Percentiles rank a stretch among this genome's conserved stretches.
These are phyloP conservation scores for Calephelis nemesis DNA, from an alignment of 1,140 invertebrate species.

Conservation along the genomic window DNA sequence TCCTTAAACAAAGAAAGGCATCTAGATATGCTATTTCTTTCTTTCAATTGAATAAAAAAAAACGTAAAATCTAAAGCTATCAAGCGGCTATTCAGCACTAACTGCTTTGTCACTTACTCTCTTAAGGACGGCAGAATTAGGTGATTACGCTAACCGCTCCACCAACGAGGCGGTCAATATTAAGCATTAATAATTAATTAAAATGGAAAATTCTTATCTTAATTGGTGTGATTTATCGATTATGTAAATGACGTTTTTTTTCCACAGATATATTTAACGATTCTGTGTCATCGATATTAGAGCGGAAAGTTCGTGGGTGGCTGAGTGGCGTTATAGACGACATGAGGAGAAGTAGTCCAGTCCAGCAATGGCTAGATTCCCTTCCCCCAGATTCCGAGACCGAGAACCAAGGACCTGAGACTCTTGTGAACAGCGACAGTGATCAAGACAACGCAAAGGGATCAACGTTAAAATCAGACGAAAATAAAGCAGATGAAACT, in stretches of 20 bases:
- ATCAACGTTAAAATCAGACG: conserved; percentile 32
- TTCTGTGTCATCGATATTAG: conserved; percentile 67
- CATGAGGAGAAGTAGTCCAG: conserved; percentile 75
- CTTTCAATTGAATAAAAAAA: too few relatives aligned
- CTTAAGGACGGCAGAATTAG: too few relatives aligned
- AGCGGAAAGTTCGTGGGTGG: conserved; percentile 72
- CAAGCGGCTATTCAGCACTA: too few relatives aligned
- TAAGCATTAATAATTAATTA: not conserved
- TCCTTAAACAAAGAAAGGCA: too few relatives aligned
- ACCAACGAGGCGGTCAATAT: not conserved
- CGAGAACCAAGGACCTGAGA: conserved; percentile 26
- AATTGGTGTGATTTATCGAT: not conserved
- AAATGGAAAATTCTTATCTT: not conserved
- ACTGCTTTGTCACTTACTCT: too few relatives aligned
- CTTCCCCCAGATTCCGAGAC: conserved; percentile 50
- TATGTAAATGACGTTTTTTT: conserved; percentile 21
- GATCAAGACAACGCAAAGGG: conserved; percentile 27
- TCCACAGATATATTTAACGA: conserved; percentile 68
- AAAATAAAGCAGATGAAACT: conserved; percentile 50
- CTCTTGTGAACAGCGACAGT: conserved; percentile 20
- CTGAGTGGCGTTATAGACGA: conserved; percentile 72
- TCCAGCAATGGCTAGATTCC: conserved; percentile 77
- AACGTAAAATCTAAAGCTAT: too few relatives aligned
- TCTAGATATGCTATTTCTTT: too few relatives aligned
- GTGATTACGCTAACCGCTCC: too few relatives aligned